Evolutionary conservation across 53 echinoderm and acorn worm species (phyloP).

Genomic region (Echinometra lucunter): DNA sequence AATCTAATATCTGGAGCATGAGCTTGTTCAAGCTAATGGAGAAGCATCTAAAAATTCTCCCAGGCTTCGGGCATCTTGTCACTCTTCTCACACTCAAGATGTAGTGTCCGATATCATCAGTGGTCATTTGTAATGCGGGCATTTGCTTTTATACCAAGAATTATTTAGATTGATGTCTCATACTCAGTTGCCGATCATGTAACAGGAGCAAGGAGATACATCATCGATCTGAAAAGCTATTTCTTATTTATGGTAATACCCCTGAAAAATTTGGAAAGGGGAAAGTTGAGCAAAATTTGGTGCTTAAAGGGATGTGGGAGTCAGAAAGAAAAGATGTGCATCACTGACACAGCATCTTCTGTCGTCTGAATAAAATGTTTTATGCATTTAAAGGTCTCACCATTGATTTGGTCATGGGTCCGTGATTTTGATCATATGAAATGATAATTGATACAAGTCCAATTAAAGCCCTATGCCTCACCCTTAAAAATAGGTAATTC

Average conservation of each 20-base stretch:
- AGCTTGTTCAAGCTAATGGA: no score
- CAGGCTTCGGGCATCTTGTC: neutral
- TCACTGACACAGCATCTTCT: no score
- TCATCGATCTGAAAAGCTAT: neutral
- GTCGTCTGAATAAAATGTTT: no score
- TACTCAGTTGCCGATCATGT: neutral
- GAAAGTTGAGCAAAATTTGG: neutral
- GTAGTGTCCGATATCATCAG: conserved; percentile 29
- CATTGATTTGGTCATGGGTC: no score
- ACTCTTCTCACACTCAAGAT: neutral
- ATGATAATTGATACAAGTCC: no score
- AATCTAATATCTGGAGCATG: no score
- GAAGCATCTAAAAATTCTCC: neutral
- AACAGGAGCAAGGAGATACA: neutral
- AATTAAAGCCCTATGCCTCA: no score
- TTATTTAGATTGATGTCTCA: conserved; percentile 1
- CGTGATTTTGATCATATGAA: no score
- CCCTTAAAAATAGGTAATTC: no score
- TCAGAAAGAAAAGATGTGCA: no score
- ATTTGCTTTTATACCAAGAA: neutral
- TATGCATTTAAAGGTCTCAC: no score
- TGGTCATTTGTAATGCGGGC: conserved; percentile 15
- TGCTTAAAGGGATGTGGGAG: no score
- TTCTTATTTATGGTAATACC: neutral
- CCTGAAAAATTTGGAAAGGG: neutral